Evolutionary conservation across 2,797 vertebrate species (phyloP).

Genomic region (Muscicapa comitata): DNA sequence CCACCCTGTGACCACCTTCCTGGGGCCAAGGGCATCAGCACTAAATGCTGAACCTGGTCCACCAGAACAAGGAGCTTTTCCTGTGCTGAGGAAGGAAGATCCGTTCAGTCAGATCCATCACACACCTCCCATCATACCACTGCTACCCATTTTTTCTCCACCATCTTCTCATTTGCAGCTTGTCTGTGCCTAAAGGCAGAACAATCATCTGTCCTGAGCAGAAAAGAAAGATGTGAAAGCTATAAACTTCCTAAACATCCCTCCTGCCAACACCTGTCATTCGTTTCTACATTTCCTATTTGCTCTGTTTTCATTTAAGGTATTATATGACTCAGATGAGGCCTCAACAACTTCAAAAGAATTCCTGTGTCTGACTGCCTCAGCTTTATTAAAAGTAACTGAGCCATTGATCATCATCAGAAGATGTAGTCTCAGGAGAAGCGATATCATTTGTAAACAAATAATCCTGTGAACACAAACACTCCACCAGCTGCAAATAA

Average conservation of each 20-base stretch:
- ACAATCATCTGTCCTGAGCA: neutral
- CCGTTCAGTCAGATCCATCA: neutral
- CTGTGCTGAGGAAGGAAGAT: neutral
- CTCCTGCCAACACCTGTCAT: constrained; percentile 54
- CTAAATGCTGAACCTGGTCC: neutral
- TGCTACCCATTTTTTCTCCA: neutral
- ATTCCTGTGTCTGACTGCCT: constrained; percentile 37
- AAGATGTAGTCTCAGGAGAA: constrained; percentile 27
- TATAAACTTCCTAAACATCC: constrained; percentile 15
- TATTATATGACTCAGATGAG: constrained; percentile 57
- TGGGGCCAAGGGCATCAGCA: neutral
- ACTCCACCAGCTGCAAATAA: neutral
- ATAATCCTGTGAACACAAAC: constrained; percentile 21
- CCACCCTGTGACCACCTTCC: neutral
- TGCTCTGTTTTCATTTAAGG: constrained; percentile 56
- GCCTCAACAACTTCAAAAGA: constrained; percentile 55
- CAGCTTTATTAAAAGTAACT: constrained; percentile 58
- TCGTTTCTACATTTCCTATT: constrained; percentile 10
- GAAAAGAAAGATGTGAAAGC: constrained; percentile 16
- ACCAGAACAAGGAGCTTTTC: neutral
- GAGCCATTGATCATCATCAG: constrained; percentile 60
- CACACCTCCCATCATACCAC: neutral
- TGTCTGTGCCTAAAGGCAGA: constrained; percentile 9
- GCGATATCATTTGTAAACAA: constrained; percentile 34
- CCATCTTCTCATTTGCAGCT: neutral